Conservation (phyloP, 1,140 invertebrate genomes). For the Copidosoma floridanum region DNA sequence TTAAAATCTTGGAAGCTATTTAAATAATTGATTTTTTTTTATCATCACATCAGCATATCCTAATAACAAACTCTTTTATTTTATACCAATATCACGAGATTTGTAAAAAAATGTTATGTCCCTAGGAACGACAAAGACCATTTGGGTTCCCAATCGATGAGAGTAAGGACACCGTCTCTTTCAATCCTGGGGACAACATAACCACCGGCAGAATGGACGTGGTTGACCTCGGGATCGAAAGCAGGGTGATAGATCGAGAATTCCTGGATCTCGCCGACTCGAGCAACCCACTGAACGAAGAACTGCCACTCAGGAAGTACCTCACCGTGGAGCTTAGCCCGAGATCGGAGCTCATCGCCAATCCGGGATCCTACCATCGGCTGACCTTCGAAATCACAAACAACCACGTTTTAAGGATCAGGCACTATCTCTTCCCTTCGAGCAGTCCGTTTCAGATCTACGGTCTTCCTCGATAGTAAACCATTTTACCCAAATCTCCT, state of each 20-base stretch:
- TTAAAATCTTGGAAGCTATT: no score
- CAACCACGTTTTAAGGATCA: slow-evolving; percentile 31
- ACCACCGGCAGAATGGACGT: background rate
- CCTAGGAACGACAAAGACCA: background rate
- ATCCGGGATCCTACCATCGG: slow-evolving; percentile 29
- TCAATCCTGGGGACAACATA: background rate
- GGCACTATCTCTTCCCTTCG: slow-evolving; percentile 27
- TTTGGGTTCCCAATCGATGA: background rate
- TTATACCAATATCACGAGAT: no score
- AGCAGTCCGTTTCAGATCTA: no score
- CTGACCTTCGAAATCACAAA: slow-evolving; percentile 43
- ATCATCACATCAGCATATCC: no score
- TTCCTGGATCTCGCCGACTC: slow-evolving; percentile 24
- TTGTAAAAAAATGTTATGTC: no score
- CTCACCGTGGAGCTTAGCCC: slow-evolving; percentile 39
- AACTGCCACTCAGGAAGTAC: slow-evolving; percentile 19
- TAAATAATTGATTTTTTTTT: no score
- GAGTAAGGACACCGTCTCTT: no score
- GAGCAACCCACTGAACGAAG: background rate
- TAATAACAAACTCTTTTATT: no score
- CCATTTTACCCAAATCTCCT: no score
- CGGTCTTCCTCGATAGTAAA: no score
- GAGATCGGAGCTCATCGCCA: slow-evolving; percentile 35
- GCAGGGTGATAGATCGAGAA: slow-evolving; percentile 5
- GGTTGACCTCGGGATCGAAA: background rate